Evolutionary conservation across 2,113 vertebrate genomes (phyloP).

Genomic region (Embiotoca jacksoni): DNA sequence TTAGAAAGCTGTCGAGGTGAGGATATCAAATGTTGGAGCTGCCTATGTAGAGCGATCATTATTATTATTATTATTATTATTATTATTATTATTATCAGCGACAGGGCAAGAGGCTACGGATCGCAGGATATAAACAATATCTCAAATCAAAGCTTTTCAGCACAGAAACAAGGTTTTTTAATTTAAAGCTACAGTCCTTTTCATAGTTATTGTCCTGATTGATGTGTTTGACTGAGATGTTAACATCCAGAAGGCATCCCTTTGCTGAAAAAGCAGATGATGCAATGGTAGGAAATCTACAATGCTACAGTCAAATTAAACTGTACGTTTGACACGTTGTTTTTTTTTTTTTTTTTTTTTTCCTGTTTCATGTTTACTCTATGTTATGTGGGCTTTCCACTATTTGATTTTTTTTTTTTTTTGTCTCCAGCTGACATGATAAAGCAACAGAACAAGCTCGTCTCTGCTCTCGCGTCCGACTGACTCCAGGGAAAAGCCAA

Average conservation of each 20-base stretch:
- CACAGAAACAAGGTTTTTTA: conserved; percentile 3
- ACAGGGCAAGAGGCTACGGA: background rate
- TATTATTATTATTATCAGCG: background rate
- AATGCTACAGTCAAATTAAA: background rate
- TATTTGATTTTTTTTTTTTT: too few species aligned
- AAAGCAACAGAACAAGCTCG: too few species aligned
- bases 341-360: background rate
- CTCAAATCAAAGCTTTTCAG: conserved; percentile 3
- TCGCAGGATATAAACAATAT: conserved; percentile 5
- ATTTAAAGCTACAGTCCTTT: background rate
- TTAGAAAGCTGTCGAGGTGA: conserved; percentile 13
- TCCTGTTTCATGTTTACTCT: too few species aligned
- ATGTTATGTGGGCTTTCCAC: too few species aligned
- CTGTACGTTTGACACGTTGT: background rate
- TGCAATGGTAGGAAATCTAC: conserved; percentile 48
- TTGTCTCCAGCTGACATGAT: too few species aligned
- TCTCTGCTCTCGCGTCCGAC: too few species aligned
- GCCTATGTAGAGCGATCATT: background rate
- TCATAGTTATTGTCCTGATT: background rate
- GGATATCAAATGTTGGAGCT: conserved; percentile 15
- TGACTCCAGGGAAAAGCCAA: too few species aligned
- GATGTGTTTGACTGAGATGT: conserved; percentile 39
- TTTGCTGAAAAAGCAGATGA: conserved; percentile 34
- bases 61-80: background rate
- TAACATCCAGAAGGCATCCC: conserved; percentile 10